Conservation (phyloP, 2,113 vertebrate genomes). For the Ibidorhyncha struthersii region DNA sequence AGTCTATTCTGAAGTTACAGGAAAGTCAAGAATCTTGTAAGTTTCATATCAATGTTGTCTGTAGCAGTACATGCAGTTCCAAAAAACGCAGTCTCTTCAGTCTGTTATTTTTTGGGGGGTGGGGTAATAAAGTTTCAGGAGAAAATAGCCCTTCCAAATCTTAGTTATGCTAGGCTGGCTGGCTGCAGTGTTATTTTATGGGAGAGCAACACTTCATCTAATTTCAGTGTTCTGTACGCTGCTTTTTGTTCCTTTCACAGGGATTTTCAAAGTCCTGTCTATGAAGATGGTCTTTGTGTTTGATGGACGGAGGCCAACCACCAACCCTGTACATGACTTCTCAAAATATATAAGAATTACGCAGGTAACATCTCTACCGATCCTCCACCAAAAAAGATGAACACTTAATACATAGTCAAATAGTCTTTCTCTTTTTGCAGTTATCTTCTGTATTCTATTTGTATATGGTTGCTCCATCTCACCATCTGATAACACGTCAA, state of each 20-base stretch:
- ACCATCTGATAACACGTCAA: accelerated
- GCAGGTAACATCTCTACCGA: background rate
- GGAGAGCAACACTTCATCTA: background rate
- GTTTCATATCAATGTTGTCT: accelerated
- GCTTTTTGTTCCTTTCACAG: background rate
- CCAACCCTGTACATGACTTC: background rate
- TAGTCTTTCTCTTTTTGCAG: background rate
- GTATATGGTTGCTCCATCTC: accelerated
- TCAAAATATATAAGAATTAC: background rate
- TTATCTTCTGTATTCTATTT: too few species aligned
- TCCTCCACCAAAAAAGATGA: background rate
- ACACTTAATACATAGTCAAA: background rate
- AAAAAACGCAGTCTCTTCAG: background rate
- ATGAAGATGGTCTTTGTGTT: background rate
- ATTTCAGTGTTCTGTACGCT: accelerated
- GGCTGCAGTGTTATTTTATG: background rate
- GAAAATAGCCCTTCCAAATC: background rate
- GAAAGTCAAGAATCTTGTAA: background rate
- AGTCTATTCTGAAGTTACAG: background rate
- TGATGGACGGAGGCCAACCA: too few species aligned
- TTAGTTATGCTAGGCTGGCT: background rate
- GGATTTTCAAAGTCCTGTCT: background rate
- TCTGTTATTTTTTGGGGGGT: too few species aligned
- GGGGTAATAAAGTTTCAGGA: background rate
- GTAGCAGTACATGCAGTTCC: background rate